These are phyloP conservation scores for Anthophora plumipes DNA, from an alignment of 2,888 invertebrate genomes.

Conservation along the genomic window DNA sequence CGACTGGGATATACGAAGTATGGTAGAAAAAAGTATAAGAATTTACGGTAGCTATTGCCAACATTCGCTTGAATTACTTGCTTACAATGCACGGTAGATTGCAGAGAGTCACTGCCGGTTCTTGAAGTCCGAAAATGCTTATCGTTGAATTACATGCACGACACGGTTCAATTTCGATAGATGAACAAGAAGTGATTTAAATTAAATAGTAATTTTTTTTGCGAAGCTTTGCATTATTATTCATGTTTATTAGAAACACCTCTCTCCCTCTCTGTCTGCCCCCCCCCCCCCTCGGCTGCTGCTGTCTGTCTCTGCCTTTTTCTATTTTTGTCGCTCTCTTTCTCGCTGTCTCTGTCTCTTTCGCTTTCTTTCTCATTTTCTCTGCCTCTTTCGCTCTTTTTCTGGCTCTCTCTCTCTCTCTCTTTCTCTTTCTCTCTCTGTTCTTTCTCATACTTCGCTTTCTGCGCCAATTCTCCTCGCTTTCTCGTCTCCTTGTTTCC, in stretches of 20 bases:
- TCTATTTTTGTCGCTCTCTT: neutral
- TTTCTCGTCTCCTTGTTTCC: conserved; percentile 41
- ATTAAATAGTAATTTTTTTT: conserved; percentile 76
- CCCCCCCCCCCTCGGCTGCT: too few relatives aligned
- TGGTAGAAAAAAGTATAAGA: conserved; percentile 33
- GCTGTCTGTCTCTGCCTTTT: conserved; percentile 2
- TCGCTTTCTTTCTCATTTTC: conserved; percentile 35
- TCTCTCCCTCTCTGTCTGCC: conserved; percentile 17
- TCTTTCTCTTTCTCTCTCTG: conserved; percentile 7
- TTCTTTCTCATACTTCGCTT: neutral
- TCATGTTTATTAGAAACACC: conserved; percentile 44
- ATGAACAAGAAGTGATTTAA: conserved; percentile 74
- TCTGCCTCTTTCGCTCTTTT: conserved; percentile 8
- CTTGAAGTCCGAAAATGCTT: conserved; percentile 60
- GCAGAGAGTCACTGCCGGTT: conserved; percentile 34
- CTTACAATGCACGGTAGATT: conserved; percentile 68
- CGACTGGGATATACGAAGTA: neutral
- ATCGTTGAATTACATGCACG: conserved; percentile 74
- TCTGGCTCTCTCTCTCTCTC: conserved; percentile 26
- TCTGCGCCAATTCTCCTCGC: neutral
- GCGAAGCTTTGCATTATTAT: conserved; percentile 37
- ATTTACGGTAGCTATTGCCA: conserved; percentile 66
- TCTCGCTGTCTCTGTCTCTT: conserved; percentile 39
- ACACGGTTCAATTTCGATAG: conserved; percentile 69
- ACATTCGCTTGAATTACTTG: conserved; percentile 59